Evolutionary conservation across 1,140 invertebrate genomes (phyloP), one percentile per base, ranked within the genome.

Genomic region (Drosophila biarmipes): DNA sequence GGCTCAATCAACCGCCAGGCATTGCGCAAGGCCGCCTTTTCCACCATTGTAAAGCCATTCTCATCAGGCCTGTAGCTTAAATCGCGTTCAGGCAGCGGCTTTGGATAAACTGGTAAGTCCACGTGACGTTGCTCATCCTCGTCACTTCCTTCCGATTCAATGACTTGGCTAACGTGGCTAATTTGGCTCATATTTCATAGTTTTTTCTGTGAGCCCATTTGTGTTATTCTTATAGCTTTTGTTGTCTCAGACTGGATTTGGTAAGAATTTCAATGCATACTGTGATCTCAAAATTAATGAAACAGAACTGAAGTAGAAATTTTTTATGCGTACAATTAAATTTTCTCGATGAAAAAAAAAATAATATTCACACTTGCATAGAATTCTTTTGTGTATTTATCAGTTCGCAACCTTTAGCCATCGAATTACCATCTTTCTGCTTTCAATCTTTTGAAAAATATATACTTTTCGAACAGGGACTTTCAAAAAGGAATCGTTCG

Each of bases 1-100:
- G 74, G 74, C 51, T 78, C 66, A 42, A 78, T 34, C 0, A 78
- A 35, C 4, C 74, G 56, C 74, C 74, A 78, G 24, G 74, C 73
- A 42, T 78, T 77, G 6, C 73, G 55, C 21, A 78, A 21, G 2
- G 74, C 35, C 8, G 52, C 56, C 55, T 78, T 78, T 19, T 78
- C 74, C 10, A 35, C 4, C 17, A 34, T 15, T 6, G 49, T 71
- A 7, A 78, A 78, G 6, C 49, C 38, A 46, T 77, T 71, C 15
- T 78, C 74, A 27, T 78, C 74, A 0, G 24, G 1, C 8, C 29
- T 62, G 14, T 11, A 8, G 37, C 53, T 62, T 4, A 56, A 8
- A 17, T 78, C 43, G 3, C 14, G 46, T n/a, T 21, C 34, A 4
- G 74, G 45, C 24, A 78, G 37, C 6, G 51, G 74, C 10, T 71